Evolutionary conservation across 1,140 invertebrate genomes (phyloP), one percentile per base, ranked within the genome.

Genomic region (Cotesia typhae): DNA sequence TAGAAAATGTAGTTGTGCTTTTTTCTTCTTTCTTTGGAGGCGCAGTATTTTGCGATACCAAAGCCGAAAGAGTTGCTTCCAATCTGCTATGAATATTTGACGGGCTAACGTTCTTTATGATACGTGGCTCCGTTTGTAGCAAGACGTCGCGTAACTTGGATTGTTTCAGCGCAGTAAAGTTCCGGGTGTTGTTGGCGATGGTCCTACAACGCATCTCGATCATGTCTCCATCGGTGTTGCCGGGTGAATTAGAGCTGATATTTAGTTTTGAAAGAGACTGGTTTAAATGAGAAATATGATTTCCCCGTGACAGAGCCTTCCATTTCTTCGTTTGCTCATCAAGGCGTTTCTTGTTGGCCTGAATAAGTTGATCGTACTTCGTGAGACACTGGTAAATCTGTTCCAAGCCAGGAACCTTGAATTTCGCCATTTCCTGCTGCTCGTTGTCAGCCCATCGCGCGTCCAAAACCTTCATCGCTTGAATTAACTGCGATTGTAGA

Each of bases 381-480:
- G 85, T 72, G 0, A 87, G 69, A 72, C 78, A 85, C 69, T 87
- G 84, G 75, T 85, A 86, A 4, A 87, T 75, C n/a, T 79, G 82
- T 38, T 87, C 86, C 7, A 83, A 61, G 37, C 76, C 83, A 0
- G 86, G 86, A 41, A 87, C 84, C 20, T 84, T 85, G 78, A 87
- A 83, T 36, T 78, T 81, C 2, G 77, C 72, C 9, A 75, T 74
- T 51, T 82, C 80, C 1, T 71, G 73, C 4, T 71, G 73, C 17
- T 82, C 78, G 37, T 81, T 75, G 2, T 86, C 81, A 6, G 76
- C 66, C 86, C 85, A 88, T 38, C 86, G 80, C 4, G 84, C 35
- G 41, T 88, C 87, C 1, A 89, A 76, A 0, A 81, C 79, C 64
- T 83, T 84, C 36, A 79, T 84, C 3, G 84, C 83, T 74, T 88